A percentile compares a stretch with the other conserved stretches of the same genome.
Conservation (phyloP, 1,140 invertebrate species). For the Rhagoletis pomonella region DNA sequence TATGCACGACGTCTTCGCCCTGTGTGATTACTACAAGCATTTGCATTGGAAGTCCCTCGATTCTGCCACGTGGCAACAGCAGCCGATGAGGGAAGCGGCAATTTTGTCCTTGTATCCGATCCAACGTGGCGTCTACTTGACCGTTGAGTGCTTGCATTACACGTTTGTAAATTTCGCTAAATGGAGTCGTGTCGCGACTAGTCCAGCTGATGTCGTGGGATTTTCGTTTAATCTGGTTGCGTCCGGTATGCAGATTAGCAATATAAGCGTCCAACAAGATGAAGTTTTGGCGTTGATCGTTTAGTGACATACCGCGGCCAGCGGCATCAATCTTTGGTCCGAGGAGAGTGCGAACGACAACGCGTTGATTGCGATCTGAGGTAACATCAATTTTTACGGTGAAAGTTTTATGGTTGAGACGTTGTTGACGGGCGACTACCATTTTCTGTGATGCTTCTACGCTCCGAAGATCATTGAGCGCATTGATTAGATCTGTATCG, state of each 20-base stretch:
- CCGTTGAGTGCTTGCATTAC: conserved; percentile 72
- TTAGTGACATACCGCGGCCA: conserved; percentile 72
- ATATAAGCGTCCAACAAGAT: conserved; percentile 73
- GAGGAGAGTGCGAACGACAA: conserved; percentile 52
- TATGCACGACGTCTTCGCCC: conserved; percentile 54
- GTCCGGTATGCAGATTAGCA: conserved; percentile 72
- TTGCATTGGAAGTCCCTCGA: conserved; percentile 75
- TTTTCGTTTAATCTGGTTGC: conserved; percentile 72
- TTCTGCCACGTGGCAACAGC: conserved; percentile 76
- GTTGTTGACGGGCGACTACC: conserved; percentile 75
- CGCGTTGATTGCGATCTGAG: conserved; percentile 64
- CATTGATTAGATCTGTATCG: conserved; percentile 58
- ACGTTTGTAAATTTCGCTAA: conserved; percentile 67
- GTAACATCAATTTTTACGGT: conserved; percentile 67
- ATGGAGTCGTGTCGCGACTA: conserved; percentile 65
- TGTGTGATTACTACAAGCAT: conserved; percentile 74
- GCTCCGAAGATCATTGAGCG: not conserved
- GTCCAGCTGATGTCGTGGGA: conserved; percentile 68
- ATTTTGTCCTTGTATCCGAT: conserved; percentile 57
- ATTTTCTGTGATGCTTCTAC: conserved; percentile 61
- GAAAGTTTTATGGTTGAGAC: conserved; percentile 77
- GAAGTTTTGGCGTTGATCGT: conserved; percentile 74
- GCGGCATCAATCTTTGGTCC: conserved; percentile 65
- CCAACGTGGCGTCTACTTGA: conserved; percentile 58
- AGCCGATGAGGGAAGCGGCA: conserved; percentile 72